phyloP scores from a whole-genome alignment of 1,140 invertebrate genomes.

The Parapsyche elsis region DNA sequence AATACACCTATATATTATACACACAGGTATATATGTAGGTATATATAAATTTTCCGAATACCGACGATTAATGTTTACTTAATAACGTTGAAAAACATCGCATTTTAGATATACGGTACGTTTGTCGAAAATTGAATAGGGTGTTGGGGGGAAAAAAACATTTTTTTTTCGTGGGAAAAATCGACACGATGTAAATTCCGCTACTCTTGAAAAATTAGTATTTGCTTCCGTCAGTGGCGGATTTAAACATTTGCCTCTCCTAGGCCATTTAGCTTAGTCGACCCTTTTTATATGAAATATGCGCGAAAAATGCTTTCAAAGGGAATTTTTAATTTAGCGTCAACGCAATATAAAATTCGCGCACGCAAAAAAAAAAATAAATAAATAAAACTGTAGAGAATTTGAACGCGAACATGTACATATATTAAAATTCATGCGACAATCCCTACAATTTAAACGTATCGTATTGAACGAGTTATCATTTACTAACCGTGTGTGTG shows the following conservation, averaged over 20 bases:
- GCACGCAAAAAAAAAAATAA: not conserved
- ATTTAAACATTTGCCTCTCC: constrained; percentile 23
- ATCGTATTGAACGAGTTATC: too few relatives aligned
- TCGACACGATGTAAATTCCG: constrained; percentile 13
- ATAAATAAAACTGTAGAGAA: not conserved
- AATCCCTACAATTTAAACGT: not conserved
- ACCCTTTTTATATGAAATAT: constrained; percentile 30
- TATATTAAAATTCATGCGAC: constrained; percentile 1
- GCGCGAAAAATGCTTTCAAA: constrained; percentile 28
- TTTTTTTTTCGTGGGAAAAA: not conserved
- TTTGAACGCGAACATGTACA: not conserved
- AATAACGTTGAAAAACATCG: not conserved
- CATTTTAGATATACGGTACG: not conserved
- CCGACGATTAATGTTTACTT: too few relatives aligned
- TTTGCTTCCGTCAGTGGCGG: constrained; percentile 19
- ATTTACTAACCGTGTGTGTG: too few relatives aligned
- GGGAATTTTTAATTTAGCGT: constrained; percentile 27
- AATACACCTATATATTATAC: too few relatives aligned
- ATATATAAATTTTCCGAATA: too few relatives aligned
- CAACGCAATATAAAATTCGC: constrained; percentile 20
- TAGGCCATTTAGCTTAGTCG: constrained; percentile 26
- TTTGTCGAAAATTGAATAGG: not conserved
- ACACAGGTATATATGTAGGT: too few relatives aligned
- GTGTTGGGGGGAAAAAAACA: not conserved
- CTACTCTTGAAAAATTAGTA: constrained; percentile 24